Conservation (phyloP, 2,113 vertebrate genomes). For the Diadophis punctatus region DNA sequence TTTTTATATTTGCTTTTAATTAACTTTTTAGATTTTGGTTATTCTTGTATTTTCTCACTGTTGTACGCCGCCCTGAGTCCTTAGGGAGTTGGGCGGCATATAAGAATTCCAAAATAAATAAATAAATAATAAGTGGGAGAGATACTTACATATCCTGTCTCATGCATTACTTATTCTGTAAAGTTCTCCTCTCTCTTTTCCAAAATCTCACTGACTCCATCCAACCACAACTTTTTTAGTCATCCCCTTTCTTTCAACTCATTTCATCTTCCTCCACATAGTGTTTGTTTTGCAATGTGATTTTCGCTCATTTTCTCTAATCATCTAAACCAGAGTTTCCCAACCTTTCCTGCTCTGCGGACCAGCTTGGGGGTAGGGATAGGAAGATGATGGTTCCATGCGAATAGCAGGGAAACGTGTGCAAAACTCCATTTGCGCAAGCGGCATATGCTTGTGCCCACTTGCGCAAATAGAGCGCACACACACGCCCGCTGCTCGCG, state of each 20-base stretch:
- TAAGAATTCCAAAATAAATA: no score
- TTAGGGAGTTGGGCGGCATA: no score
- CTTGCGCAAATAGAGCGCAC: neutral
- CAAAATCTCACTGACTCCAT: neutral
- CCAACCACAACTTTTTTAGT: neutral
- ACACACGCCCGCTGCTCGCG: no score
- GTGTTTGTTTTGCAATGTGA: neutral
- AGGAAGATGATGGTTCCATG: neutral
- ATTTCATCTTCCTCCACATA: neutral
- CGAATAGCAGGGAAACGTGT: neutral
- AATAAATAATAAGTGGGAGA: no score
- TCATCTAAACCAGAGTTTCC: neutral
- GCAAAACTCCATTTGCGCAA: neutral
- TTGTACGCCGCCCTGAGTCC: no score
- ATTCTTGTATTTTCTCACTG: no score
- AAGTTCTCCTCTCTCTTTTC: neutral
- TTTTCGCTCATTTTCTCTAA: neutral
- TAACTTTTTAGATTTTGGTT: no score
- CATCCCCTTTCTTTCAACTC: neutral
- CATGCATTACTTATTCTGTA: neutral
- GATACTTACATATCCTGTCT: neutral
- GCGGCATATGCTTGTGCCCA: neutral
- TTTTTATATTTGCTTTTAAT: no score
- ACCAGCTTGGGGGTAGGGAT: neutral
- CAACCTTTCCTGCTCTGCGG: neutral